Conservation (phyloP, 92 coral and sea anemone species). For the Micromussa lordhowensis region DNA sequence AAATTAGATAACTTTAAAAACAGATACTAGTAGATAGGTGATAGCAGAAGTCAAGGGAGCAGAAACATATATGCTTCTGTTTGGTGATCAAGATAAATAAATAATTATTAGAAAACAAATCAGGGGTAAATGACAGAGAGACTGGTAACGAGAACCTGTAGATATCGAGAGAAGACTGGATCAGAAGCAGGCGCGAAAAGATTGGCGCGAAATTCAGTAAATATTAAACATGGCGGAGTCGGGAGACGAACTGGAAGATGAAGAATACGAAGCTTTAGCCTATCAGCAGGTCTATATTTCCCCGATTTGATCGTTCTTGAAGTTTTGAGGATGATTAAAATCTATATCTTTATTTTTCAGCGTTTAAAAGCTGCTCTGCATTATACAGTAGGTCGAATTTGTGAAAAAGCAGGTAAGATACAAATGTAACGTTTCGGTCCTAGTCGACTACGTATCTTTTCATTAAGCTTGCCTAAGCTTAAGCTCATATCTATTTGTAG, state of each 20-base stretch:
- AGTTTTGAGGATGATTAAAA: not conserved
- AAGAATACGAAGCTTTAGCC: slow-evolving; percentile 81
- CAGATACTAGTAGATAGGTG: no score
- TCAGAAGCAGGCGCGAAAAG: not conserved
- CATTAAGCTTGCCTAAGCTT: no score
- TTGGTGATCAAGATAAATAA: no score
- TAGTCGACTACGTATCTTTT: not conserved
- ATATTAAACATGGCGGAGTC: slow-evolving; percentile 33
- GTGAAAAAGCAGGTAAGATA: slow-evolving; percentile 82
- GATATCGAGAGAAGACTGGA: slow-evolving; percentile 1
- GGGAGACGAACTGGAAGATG: slow-evolving; percentile 56
- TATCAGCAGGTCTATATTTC: slow-evolving; percentile 76
- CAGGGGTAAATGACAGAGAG: not conserved
- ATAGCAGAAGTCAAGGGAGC: not conserved
- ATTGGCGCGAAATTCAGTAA: slow-evolving; percentile 34
- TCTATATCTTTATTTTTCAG: slow-evolving; percentile 42
- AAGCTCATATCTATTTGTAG: no score
- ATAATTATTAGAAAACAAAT: no score
- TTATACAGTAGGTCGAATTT: slow-evolving; percentile 90
- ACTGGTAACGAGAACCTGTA: slow-evolving; percentile 10
- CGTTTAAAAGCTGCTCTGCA: slow-evolving; percentile 96
- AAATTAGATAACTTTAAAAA: no score
- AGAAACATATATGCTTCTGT: no score
- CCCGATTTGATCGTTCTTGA: not conserved
- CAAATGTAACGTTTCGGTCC: not conserved